Conservation (phyloP, 2,888 invertebrate genomes). For the Heterodera filipjevi region DNA sequence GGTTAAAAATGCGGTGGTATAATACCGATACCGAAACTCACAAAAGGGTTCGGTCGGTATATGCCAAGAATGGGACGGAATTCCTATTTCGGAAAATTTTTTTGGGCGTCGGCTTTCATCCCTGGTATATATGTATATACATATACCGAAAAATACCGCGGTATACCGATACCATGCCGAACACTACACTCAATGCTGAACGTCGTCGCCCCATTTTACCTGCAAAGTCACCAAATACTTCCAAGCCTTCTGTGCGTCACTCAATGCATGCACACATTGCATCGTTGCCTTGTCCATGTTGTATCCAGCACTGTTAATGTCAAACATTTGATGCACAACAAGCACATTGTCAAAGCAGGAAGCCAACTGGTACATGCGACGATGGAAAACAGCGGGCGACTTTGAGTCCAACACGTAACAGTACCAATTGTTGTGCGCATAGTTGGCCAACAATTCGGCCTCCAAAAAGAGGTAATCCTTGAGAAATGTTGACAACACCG, state of each 20-base stretch:
- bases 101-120: too few relatives aligned
- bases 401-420: conserved; percentile 33
- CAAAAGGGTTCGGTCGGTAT: too few relatives aligned
- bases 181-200: too few relatives aligned
- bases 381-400: conserved; percentile 14
- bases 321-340: conserved; percentile 32
- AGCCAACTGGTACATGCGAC: conserved; percentile 31
- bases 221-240: conserved; percentile 42
- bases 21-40: too few relatives aligned
- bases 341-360: conserved; percentile 43
- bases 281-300: conserved; percentile 37
- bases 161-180: too few relatives aligned
- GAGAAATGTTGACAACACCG: not conserved
- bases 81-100: too few relatives aligned
- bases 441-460: conserved; percentile 27
- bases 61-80: too few relatives aligned
- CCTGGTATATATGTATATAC: too few relatives aligned
- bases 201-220: too few relatives aligned
- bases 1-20: too few relatives aligned
- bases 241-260: conserved; percentile 30
- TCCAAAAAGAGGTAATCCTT: conserved; percentile 34
- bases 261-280: conserved; percentile 39
- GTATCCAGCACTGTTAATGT: conserved; percentile 39
- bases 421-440: conserved; percentile 34
- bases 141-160: too few relatives aligned